Percentiles rank a stretch among this genome's conserved stretches.
Conservation (phyloP, 2,113 vertebrate genomes). For the Rostratula benghalensis region DNA sequence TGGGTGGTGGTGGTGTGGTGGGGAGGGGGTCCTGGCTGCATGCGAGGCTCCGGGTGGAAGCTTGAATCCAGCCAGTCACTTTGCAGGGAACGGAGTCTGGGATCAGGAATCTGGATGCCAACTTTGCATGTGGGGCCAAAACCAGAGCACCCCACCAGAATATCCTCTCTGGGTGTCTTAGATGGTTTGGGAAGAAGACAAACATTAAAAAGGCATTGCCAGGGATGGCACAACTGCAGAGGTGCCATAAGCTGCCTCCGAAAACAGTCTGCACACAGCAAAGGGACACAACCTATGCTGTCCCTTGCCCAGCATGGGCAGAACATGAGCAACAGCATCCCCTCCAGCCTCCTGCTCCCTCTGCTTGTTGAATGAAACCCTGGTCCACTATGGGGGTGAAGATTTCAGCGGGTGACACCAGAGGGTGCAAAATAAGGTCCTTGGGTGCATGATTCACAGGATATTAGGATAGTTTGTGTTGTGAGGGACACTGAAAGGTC, state of each 20-base stretch:
- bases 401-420: neutral
- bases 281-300: neutral
- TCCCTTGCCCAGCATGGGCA: neutral
- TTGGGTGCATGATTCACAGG: neutral
- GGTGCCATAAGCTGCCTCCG: neutral
- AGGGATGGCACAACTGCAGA: neutral
- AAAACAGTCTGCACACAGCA: neutral
- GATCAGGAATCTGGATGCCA: neutral
- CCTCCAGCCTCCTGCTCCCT: neutral
- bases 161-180: neutral
- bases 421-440: neutral
- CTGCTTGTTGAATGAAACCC: neutral
- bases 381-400: neutral
- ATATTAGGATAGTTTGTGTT: neutral
- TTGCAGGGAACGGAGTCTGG: neutral
- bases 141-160: neutral
- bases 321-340: neutral
- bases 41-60: fast-evolving
- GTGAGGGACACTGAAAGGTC: neutral
- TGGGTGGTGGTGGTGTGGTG: fast-evolving
- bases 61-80: neutral
- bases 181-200: neutral
- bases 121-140: neutral
- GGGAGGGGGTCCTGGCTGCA: fast-evolving
- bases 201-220: fast-evolving